A percentile compares a stretch with the other conserved stretches of the same genome.
These are phyloP conservation scores for Tenualosa thibaudeaui DNA, from an alignment of 2,797 vertebrate species.

Conservation along the genomic window DNA sequence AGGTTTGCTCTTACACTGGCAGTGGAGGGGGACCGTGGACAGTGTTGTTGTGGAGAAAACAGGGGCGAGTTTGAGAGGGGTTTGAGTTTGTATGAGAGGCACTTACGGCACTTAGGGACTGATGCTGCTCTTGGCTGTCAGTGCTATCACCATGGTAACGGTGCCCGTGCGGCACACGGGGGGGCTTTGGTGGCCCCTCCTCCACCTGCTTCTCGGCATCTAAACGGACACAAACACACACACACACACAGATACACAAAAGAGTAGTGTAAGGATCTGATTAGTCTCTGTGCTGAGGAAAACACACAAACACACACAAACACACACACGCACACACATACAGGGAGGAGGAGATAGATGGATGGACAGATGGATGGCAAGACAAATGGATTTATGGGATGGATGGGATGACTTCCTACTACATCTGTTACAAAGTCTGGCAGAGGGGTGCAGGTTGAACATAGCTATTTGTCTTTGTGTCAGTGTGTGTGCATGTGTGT, in stretches of 20 bases:
- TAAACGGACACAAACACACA: constrained; percentile 48
- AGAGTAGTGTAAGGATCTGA: too few relatives aligned
- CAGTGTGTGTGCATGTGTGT: neutral
- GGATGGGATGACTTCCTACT: neutral
- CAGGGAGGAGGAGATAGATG: neutral
- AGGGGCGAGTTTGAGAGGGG: too few relatives aligned
- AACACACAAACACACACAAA: constrained; percentile 4
- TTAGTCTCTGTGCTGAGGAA: neutral
- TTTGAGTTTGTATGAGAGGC: too few relatives aligned
- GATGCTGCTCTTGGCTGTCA: constrained; percentile 75
- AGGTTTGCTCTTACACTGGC: neutral
- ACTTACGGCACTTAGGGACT: constrained; percentile 58
- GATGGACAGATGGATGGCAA: neutral
- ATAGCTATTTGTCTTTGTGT: constrained; percentile 6
- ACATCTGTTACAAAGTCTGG: constrained; percentile 9
- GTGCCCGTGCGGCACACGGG: constrained; percentile 13
- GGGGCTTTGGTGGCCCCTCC: constrained; percentile 56
- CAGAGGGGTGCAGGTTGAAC: neutral
- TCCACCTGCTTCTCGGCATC: constrained; percentile 75
- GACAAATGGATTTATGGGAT: neutral
- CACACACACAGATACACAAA: neutral
- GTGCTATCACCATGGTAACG: constrained; percentile 68
- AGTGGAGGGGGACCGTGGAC: too few relatives aligned
- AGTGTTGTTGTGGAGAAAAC: neutral
- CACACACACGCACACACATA: constrained; percentile 1